A percentile compares a stretch with the other conserved stretches of the same genome.
Conservation (phyloP, 2,797 vertebrate genomes). For the Coranthus polyacanthus region DNA sequence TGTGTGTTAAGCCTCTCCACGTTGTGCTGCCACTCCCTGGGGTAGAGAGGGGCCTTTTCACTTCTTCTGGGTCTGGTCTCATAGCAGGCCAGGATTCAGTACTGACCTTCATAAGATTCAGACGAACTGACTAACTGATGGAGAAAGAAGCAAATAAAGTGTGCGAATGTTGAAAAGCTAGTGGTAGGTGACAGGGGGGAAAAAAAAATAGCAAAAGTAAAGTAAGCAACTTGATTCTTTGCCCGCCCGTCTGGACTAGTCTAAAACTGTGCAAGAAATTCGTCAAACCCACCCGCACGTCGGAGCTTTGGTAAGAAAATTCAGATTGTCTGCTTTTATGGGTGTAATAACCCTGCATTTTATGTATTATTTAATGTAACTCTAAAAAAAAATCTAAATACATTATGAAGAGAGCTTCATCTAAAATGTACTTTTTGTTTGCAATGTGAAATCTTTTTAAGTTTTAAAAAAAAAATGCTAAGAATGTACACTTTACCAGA, state of each 20-base stretch:
- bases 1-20: conserved; percentile 68
- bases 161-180: conserved; percentile 21
- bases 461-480: background rate
- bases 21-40: conserved; percentile 71
- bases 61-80: conserved; percentile 77
- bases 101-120: conserved; percentile 70
- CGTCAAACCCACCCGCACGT: conserved; percentile 14
- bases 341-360: background rate
- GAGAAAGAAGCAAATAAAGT: conserved; percentile 23
- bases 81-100: conserved; percentile 73
- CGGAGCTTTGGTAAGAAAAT: conserved; percentile 69
- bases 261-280: conserved; percentile 39
- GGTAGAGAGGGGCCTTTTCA: conserved; percentile 81
- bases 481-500: background rate
- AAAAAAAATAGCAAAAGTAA: conserved; percentile 25
- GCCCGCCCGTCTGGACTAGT: conserved; percentile 55
- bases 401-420: background rate
- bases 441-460: background rate
- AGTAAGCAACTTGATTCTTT: conserved; percentile 17
- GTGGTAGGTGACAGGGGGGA: conserved; percentile 4
- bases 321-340: conserved; percentile 22
- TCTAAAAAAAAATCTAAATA: conserved; percentile 3
- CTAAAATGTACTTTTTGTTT: background rate
- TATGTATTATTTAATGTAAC: background rate
- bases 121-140: conserved; percentile 49